Base-by-base conservation (phyloP, 1,140 invertebrate genomes). In the Doryteuthis pealeii region DNA sequence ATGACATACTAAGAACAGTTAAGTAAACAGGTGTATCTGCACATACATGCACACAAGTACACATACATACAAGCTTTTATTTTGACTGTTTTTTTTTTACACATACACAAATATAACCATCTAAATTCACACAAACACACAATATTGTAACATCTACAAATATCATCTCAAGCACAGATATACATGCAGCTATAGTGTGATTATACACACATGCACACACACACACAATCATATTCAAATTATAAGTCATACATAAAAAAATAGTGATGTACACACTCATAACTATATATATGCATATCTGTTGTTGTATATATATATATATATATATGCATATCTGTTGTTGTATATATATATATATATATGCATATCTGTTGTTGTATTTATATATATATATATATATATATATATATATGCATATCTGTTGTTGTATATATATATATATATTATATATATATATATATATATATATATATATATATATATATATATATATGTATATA, bases 371-470 rank as follows among this genome's bases (percentile, higher is more conserved):
- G n/a, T n/a, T n/a, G n/a, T n/a, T n/a, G n/a, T n/a, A n/a, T n/a
- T n/a, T n/a, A n/a, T n/a, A n/a, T n/a, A n/a, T n/a, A n/a, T n/a
- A n/a, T n/a, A n/a, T n/a, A n/a, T n/a, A n/a, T n/a, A n/a, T n/a
- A n/a, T n/a, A n/a, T n/a, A n/a, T n/a, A n/a, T n/a, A n/a, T n/a
- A n/a, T n/a, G 45, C 45, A 8, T 10, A 18, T 49, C 45, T 18
- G 18, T 8, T 8, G 45, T n/a, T n/a, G n/a, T n/a, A n/a, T n/a
- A n/a, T n/a, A n/a, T 18, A 18, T 58, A 18, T 26, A 18, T 58
- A 58, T 26, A 58, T 58, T 26, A 58, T 58, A 58, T 26, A 58
- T 58, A 58, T 58, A 62, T 62, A 62, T 28, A 62, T 62, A 62
- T 28, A 62, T 62, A 4, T 28, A 62, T 62, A 62, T 28, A 62